These are phyloP conservation scores for Diarsia dahlii DNA, from an alignment of 2,888 invertebrate species.

Conservation along the genomic window DNA sequence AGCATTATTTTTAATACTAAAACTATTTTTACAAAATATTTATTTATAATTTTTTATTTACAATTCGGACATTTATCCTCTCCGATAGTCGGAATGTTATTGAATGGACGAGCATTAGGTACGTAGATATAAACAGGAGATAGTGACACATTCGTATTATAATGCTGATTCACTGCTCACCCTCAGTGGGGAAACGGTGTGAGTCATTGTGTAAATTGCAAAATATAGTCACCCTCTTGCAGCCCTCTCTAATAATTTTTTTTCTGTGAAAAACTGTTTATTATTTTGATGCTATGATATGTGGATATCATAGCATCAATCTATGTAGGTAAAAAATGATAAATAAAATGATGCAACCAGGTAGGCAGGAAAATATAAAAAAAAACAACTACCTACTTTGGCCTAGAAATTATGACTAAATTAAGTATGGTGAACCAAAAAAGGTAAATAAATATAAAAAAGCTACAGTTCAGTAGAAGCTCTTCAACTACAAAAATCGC, in stretches of 20 bases:
- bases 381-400: no score
- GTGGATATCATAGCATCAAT: no score
- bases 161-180: constrained; percentile 48
- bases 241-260: background rate
- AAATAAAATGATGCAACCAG: no score
- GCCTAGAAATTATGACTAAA: background rate
- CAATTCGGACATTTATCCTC: background rate
- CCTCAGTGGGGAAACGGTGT: constrained; percentile 16
- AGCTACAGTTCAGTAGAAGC: no score
- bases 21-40: background rate
- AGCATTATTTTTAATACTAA: background rate
- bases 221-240: constrained; percentile 21
- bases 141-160: constrained; percentile 36
- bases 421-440: no score
- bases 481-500: no score
- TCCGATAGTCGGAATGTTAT: constrained; percentile 1
- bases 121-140: constrained; percentile 36
- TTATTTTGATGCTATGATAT: no score
- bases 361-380: no score
- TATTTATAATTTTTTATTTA: background rate
- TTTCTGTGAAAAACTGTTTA: background rate
- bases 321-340: no score
- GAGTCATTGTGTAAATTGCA: constrained; percentile 33
- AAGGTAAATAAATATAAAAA: no score
- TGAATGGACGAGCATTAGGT: constrained; percentile 5